Percentiles rank a stretch among this genome's conserved stretches.
These are phyloP conservation scores for Dyspetes luteomarginatus DNA, from an alignment of 2,888 invertebrate genomes.

Conservation along the genomic window DNA sequence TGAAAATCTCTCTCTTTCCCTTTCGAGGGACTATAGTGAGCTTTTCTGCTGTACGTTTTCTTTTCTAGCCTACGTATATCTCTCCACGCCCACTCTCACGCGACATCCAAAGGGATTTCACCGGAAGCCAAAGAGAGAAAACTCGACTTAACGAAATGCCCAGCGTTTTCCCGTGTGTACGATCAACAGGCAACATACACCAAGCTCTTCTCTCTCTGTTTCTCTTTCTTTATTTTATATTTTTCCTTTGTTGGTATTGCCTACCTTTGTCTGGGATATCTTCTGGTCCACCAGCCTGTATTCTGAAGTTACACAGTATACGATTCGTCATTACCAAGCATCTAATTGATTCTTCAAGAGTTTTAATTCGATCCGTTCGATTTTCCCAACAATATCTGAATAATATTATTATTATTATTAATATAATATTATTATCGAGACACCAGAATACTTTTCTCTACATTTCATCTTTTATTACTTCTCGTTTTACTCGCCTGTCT, in stretches of 20 bases:
- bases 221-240: slow-evolving; percentile 27
- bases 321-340: not conserved
- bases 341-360: not conserved
- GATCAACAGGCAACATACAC: slow-evolving; percentile 55
- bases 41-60: slow-evolving; percentile 4
- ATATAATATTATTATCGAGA: slow-evolving; percentile 22
- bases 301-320: slow-evolving; percentile 1
- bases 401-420: slow-evolving; percentile 23
- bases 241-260: slow-evolving; percentile 15
- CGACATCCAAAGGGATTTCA: slow-evolving; percentile 48
- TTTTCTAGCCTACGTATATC: slow-evolving; percentile 3
- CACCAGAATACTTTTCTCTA: slow-evolving; percentile 61
- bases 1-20: not conserved
- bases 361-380: slow-evolving; percentile 13
- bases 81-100: slow-evolving; percentile 8
- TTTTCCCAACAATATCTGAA: slow-evolving; percentile 19
- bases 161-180: slow-evolving; percentile 44
- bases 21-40: slow-evolving; percentile 3
- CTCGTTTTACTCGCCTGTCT: not conserved
- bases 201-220: not conserved
- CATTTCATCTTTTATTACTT: slow-evolving; percentile 41
- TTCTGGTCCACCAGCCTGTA: not conserved
- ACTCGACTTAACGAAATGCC: slow-evolving; percentile 39
- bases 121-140: slow-evolving; percentile 37
- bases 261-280: not conserved